phyloP scores from a whole-genome alignment of 2,113 vertebrate species.

The Columbina picui region DNA sequence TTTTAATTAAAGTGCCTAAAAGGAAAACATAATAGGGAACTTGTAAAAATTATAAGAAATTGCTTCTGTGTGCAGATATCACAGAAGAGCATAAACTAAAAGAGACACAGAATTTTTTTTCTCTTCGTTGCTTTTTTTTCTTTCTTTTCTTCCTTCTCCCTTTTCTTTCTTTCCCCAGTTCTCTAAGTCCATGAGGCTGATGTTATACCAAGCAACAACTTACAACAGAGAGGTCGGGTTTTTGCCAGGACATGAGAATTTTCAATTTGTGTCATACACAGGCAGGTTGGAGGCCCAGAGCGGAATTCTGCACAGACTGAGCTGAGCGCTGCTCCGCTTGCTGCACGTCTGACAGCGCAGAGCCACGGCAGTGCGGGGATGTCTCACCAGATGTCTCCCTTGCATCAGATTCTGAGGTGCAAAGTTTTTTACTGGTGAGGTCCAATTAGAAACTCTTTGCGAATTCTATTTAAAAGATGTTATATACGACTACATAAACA shows the following conservation, averaged over 20 bases:
- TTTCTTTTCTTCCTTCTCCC: not conserved
- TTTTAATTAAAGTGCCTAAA: not conserved
- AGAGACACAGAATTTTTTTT: not conserved
- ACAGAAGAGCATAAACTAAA: not conserved
- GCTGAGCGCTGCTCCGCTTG: not conserved
- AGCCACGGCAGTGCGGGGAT: not conserved
- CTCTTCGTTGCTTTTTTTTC: too few species aligned
- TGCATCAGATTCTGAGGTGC: not conserved
- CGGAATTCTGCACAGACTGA: not conserved
- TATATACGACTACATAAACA: not conserved
- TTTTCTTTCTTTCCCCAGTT: too few species aligned
- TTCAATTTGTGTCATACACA: fast-evolving
- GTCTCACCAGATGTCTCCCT: constrained; percentile 70
- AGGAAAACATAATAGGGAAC: not conserved
- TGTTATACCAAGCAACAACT: fast-evolving
- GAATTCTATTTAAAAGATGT: not conserved
- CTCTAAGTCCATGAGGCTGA: fast-evolving
- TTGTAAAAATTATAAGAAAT: not conserved
- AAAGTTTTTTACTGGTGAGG: not conserved
- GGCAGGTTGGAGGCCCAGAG: not conserved
- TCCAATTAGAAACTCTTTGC: not conserved
- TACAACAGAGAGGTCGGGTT: not conserved
- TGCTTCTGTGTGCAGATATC: not conserved
- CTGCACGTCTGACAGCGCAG: fast-evolving
- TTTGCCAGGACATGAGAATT: fast-evolving